These are phyloP conservation scores for Zaprionus bogoriensis DNA, from an alignment of 2,888 invertebrate species.

Conservation along the genomic window DNA sequence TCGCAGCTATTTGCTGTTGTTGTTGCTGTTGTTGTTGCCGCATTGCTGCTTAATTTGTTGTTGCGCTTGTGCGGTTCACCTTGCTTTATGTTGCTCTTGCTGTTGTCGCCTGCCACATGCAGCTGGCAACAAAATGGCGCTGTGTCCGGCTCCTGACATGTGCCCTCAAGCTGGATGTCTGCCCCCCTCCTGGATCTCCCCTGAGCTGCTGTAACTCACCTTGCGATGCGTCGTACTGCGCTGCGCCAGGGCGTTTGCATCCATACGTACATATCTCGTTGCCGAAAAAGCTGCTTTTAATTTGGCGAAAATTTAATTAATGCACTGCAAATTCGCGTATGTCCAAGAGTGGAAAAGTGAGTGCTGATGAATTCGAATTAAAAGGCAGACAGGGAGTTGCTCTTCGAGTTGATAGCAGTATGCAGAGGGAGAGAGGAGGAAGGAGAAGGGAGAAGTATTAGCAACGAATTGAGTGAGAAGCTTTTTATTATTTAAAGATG, in stretches of 20 bases:
- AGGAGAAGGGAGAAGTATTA: too few relatives aligned
- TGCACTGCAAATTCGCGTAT: slow-evolving; percentile 37
- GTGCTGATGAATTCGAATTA: slow-evolving; percentile 47
- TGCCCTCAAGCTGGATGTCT: slow-evolving; percentile 5
- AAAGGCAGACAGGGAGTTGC: neutral
- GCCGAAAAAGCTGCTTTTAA: slow-evolving; percentile 53
- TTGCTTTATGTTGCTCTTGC: slow-evolving; percentile 36
- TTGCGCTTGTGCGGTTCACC: slow-evolving; percentile 33
- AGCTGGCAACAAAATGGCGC: slow-evolving; percentile 71
- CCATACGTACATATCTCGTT: slow-evolving; percentile 14
- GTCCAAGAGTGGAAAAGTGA: slow-evolving; percentile 35
- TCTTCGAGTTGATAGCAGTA: too few relatives aligned
- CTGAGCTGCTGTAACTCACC: slow-evolving; percentile 29
- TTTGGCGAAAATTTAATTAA: slow-evolving; percentile 68
- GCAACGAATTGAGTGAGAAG: too few relatives aligned
- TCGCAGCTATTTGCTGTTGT: slow-evolving; percentile 24
- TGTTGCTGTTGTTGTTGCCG: slow-evolving; percentile 29
- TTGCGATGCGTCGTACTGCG: too few relatives aligned
- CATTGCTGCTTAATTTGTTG: slow-evolving; percentile 16
- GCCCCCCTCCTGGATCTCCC: neutral
- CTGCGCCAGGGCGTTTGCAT: slow-evolving; percentile 38
- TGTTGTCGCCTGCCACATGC: slow-evolving; percentile 69
- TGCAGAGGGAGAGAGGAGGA: too few relatives aligned
- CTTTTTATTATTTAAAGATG: too few relatives aligned
- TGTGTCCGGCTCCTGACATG: slow-evolving; percentile 45